Base-by-base conservation (phyloP, 2,113 vertebrate genomes). In the Silurus asotus region DNA sequence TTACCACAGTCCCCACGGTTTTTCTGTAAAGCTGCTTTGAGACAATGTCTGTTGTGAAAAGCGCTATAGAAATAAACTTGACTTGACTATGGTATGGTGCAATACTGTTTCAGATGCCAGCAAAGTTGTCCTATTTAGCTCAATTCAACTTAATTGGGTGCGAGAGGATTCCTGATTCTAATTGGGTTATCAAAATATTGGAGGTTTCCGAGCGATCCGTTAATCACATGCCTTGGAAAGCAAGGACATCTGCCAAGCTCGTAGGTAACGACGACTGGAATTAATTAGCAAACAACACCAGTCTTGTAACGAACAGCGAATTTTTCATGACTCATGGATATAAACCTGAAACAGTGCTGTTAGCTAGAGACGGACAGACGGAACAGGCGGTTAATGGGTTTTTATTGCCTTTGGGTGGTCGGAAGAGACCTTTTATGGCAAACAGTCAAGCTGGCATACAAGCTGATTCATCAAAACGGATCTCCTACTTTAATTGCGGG, bases 151-250 rank as follows among this genome's bases (percentile, higher is more conserved):
- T 91, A 90, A 92, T 91, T 88, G 82, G 83, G 37, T 90, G 69
- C 87, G 88, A 87, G 88, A 86, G 75, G 84, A 81, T 75, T 87
- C 82, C 88, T 88, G 20, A 87, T 82, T 80, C 75, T 70, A 91
- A 94, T 93, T 92, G 92, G 90, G 91, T 93, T 91, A 90, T 88
- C 91, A 92, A 93, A 92, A 90, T 89, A 93, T 89, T 89, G 86
- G 67, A 79, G 81, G 82, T 76, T 86, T 64, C 58, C 37, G 6
- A 37, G 28, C 23, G 77, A 80, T 76, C 62, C 28, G 58, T 87
- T 82, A 87, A 89, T 89, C 88, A 89, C 45, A 10, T 64, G 49
- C 53, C 61, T 74, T 70, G 45, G 64, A 48, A 77, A 70, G 64
- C 53, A 72, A 74, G 64, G 45, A 81, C 77, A 84, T 78, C 85